Percentiles rank a stretch among this genome's conserved stretches.
These are phyloP conservation scores for Orthochromis indermauri DNA, from an alignment of 2,113 vertebrate genomes.

Conservation along the genomic window DNA sequence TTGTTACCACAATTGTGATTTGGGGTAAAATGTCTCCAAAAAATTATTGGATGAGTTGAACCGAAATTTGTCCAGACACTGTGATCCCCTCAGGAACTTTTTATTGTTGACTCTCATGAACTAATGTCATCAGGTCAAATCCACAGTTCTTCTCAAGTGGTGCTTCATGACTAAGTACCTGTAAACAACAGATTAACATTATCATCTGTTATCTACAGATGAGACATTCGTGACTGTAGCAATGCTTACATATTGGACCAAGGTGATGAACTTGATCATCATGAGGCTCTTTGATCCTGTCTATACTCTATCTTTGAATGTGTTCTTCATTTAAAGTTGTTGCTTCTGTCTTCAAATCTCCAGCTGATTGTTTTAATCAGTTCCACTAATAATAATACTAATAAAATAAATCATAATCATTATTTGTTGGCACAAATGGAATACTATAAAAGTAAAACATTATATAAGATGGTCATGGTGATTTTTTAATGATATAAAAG, in stretches of 20 bases:
- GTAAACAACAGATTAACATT: background rate
- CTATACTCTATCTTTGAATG: background rate
- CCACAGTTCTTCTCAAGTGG: background rate
- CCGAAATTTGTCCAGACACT: background rate
- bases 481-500: background rate
- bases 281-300: background rate
- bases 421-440: background rate
- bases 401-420: background rate
- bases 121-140: background rate
- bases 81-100: background rate
- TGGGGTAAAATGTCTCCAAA: background rate
- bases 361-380: background rate
- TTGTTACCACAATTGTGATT: background rate
- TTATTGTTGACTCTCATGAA: background rate
- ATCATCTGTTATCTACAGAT: background rate
- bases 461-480: background rate
- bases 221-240: background rate
- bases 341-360: background rate
- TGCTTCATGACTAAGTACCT: background rate
- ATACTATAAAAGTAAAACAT: background rate
- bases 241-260: background rate
- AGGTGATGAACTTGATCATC: background rate
- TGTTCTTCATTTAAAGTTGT: background rate
- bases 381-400: background rate
- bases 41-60: background rate